These are phyloP conservation scores for Drosophila neotestacea DNA, from an alignment of 2,888 invertebrate genomes.

Conservation along the genomic window DNA sequence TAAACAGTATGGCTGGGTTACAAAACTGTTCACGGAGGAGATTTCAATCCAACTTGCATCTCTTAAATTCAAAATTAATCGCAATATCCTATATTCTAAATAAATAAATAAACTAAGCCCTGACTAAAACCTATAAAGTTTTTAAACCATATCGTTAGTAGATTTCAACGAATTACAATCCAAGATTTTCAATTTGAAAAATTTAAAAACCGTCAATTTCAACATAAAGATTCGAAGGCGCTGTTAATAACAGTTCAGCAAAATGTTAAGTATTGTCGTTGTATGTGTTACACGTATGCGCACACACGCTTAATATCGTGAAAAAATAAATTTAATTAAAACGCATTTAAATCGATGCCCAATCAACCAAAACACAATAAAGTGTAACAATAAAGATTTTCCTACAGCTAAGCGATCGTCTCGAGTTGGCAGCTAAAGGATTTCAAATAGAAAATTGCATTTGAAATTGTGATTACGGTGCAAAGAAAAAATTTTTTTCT, in stretches of 20 bases:
- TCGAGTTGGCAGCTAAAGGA: conserved; percentile 55
- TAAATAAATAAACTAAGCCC: background rate
- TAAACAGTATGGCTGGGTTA: background rate
- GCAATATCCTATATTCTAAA: too few species aligned
- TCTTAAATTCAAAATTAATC: conserved; percentile 40
- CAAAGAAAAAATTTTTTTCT: conserved; percentile 63
- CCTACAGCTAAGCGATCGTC: conserved; percentile 51
- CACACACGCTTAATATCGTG: conserved; percentile 71
- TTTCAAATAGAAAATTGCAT: conserved; percentile 63
- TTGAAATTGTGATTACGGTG: conserved; percentile 71
- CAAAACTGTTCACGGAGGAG: background rate
- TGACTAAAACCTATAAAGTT: background rate
- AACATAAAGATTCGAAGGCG: background rate
- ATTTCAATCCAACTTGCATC: background rate
- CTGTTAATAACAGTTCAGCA: conserved; percentile 57
- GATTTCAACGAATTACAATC: background rate
- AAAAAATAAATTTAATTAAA: conserved; percentile 67
- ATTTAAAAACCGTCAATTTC: background rate
- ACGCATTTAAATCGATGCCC: conserved; percentile 66
- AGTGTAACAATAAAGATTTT: conserved; percentile 61
- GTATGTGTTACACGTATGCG: conserved; percentile 60
- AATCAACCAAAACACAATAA: conserved; percentile 65
- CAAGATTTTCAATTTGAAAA: background rate
- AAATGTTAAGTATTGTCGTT: conserved; percentile 41
- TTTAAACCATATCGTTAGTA: background rate